Base-by-base conservation (phyloP, 2,888 invertebrate species). In the Leptura quadrifasciata region DNA sequence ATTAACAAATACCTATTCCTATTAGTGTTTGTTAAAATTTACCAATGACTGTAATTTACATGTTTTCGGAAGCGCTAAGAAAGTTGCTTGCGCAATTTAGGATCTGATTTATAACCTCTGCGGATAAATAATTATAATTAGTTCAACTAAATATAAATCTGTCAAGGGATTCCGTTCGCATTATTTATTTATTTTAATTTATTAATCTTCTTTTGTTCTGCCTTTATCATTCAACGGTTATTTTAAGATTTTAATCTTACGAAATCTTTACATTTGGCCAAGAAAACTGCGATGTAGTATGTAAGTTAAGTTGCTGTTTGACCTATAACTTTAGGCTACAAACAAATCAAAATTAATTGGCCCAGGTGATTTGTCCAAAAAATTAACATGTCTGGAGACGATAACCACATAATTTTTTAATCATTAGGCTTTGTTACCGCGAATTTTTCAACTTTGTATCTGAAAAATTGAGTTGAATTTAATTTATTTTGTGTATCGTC, bases 241-340 rank as follows among this genome's bases (percentile, higher is more conserved):
- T 57, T 57, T 31, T 39, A 63, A 39, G 31, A 63, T 39, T 63
- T 63, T n/a, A 17, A 39, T 15, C 78, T 78, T 78, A 76, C 76
- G 76, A 78, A 78, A 78, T 76, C 58, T 78, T 72, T 75, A 55
- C 47, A 70, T 57, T 76, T 72, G 74, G 65, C 67, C 78, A 58
- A 72, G 69, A 79, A 79, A 79, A 79, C 72, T 73, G 76, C 73
- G 74, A 76, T 77, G 71, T 73, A 71, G 75, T 76, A 76, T 73
- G 74, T 76, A 69, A 76, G 76, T 70, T 76, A 69, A 76, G 76
- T 70, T 76, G 76, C 73, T 76, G 81, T 80, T 80, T 82, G 82
- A 82, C 82, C 82, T 76, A 82, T 73, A 82, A 80, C 82, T 78
- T 55, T 47, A 74, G 81, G 78, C 79, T 63, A 76, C 63, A 63